Evolutionary conservation across 2,888 invertebrate species (phyloP).

Genomic region (Caradrina kadenii): DNA sequence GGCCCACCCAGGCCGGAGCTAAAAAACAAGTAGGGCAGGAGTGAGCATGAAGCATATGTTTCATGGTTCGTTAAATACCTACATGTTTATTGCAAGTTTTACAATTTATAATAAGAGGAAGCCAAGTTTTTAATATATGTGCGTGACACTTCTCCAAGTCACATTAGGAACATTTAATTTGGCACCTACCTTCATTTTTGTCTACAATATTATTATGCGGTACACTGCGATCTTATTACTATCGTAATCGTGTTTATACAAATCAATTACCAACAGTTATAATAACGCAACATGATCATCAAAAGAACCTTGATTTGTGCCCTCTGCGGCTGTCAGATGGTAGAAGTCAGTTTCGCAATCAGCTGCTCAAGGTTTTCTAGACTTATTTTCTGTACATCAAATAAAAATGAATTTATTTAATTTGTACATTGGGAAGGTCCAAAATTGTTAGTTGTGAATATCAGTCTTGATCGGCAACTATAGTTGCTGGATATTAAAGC

Average conservation of each 20-base stretch:
- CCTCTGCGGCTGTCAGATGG: constrained; percentile 21
- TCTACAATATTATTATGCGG: neutral
- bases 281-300: constrained; percentile 47
- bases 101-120: no score
- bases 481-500: no score
- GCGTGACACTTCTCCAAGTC: no score
- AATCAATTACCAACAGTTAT: constrained; percentile 25
- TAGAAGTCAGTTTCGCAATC: constrained; percentile 39
- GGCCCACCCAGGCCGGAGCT: no score
- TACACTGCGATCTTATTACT: constrained; percentile 2
- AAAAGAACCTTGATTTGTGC: constrained; percentile 40
- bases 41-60: no score
- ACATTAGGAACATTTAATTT: no score
- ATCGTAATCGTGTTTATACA: constrained; percentile 7
- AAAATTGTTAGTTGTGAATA: neutral
- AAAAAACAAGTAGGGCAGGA: no score
- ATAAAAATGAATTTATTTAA: neutral
- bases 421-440: neutral
- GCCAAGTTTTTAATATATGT: no score
- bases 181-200: neutral
- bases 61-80: no score
- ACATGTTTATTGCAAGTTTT: no score
- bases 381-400: constrained; percentile 16
- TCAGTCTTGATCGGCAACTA: neutral
- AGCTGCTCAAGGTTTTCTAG: constrained; percentile 38